Evolutionary conservation across 2,888 invertebrate genomes (phyloP), one percentile per base, ranked within the genome.

Genomic region (Galeopsomyia nigrocyanea): DNA sequence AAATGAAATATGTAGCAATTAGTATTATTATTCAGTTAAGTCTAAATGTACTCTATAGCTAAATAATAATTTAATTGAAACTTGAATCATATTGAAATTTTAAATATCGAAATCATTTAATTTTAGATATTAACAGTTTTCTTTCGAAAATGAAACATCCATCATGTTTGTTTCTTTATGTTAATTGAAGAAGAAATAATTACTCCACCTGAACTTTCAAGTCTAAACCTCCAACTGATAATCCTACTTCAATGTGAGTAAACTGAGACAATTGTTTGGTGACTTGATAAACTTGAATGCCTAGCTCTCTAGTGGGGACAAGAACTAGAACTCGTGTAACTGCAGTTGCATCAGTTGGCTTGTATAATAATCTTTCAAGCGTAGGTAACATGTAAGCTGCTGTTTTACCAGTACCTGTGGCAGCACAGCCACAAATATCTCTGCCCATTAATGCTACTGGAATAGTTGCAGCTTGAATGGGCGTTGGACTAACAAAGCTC

Each of bases 331-430:
- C 99, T 77, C 96, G 88, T 0, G 95, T 95, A 2, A 90, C 90
- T 56, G 90, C 90, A 82, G 88, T 89, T 80, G 87, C 92, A 46
- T 92, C 90, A 49, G 91, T 89, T 0, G 97, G 94, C 78, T 95
- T 92, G 86, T 95, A 98, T 14, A 99, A 87, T 74, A 99, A 89
- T 76, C 99, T 90, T 88, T 99, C 99, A 66, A 99, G 84, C 1
- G 98, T 97, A 0, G 99, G 99, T 79, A 99, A 88, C 96, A 99
- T 98, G 87, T 98, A 99, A 0, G 99, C 99, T 0, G 97, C 98
- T 0, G 99, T 99, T 90, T 99, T 99, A 67, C 99, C 98, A 9
- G 95, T 94, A 65, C 99, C 99, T 0, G 99, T 99, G 0, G 98
- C 98, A 39, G 99, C 99, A 89, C 99, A 99, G 13, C 98, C 99